Evolutionary conservation across 1,140 invertebrate species (phyloP), one percentile per base, ranked within the genome.

Genomic region (Cydia splendana): DNA sequence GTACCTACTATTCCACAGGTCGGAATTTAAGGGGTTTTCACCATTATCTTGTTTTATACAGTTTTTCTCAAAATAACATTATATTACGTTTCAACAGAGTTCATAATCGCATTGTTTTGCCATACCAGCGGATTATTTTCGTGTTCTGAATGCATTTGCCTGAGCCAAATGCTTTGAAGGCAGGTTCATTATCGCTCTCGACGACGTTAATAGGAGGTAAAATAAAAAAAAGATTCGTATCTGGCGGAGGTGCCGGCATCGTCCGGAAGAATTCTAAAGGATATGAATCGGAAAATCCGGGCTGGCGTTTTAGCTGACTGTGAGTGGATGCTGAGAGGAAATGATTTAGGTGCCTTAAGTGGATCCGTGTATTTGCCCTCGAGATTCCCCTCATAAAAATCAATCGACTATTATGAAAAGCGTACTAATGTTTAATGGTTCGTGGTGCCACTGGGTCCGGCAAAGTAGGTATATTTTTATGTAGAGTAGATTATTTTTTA

Each of bases 161-260:
- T 12, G 34, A 15, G n/a, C 34, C 34, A 28, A 42, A 38, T 42
- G 38, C 67, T 71, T 78, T 75, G 65, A 84, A 84, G 78, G 81
- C 79, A 80, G 76, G 83, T 84, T 84, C 81, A 84, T 84, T 84
- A 84, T 78, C 79, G 83, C 76, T 82, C 81, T 73, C 75, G 76
- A 77, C 80, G 81, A 77, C 78, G 80, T 80, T 79, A 81, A 78
- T 78, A 76, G 71, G 77, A 80, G 78, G 77, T 79, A 81, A 81
- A 82, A 84, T 79, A 75, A 79, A 84, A 79, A 84, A 82, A 84
- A 85, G 83, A 77, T 65, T 79, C 57, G 57, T 24, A 62, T 62
- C 57, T 15, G 67, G n/a, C 67, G 28, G 30, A 69, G 65, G 28
- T 69, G 38, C 34, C 30, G 24, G 48, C 57, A 34, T 51, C 62